Base-by-base conservation (phyloP, 2,888 invertebrate genomes). In the Petrolisthes cinctipes region DNA sequence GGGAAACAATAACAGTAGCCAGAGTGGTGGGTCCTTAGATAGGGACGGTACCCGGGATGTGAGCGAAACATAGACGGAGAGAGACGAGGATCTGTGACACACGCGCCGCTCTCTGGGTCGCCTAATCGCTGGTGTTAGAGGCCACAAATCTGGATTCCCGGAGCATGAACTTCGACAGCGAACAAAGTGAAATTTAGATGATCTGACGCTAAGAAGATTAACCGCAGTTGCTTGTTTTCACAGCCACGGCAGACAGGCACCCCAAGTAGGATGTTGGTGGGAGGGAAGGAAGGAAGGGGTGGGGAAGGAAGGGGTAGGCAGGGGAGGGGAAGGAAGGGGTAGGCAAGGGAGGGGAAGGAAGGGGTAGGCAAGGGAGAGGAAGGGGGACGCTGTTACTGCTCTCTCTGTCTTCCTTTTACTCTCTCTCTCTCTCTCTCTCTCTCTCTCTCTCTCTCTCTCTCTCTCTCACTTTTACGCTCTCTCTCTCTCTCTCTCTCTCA, bases 181-280 rank as follows among this genome's bases (percentile, higher is more conserved):
- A 90, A 90, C 90, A 90, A 90, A 90, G 90, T 90, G 90, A 89
- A 89, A 90, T 90, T 90, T 89, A 89, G 90, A 90, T 90, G 86
- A 90, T 90, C 90, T 89, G 84, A 57, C 87, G 82, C 86, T 90
- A 90, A 90, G 90, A 85, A 89, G 90, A 84, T 90, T 90, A 90
- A 61, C 79, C 88, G 53, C 89, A 89, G 87, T 90, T 90, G 90
- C 90, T 90, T 90, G 87, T 83, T 87, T 87, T 87, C 87, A 86
- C 86, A 23, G 73, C 76, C 66, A n/a, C 76, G 82, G 56, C 86
- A 86, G 86, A 86, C 86, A 86, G 86, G 82, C 86, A 73, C 66
- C 73, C 17, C 81, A 66, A 66, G 84, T 54, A 66, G 78, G 84
- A 56, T 37, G 80, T 57, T 61, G 54, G 84, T 6, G 7, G 84